phyloP scores from a whole-genome alignment of 2,797 vertebrate genomes.

The Cygnus olor region DNA sequence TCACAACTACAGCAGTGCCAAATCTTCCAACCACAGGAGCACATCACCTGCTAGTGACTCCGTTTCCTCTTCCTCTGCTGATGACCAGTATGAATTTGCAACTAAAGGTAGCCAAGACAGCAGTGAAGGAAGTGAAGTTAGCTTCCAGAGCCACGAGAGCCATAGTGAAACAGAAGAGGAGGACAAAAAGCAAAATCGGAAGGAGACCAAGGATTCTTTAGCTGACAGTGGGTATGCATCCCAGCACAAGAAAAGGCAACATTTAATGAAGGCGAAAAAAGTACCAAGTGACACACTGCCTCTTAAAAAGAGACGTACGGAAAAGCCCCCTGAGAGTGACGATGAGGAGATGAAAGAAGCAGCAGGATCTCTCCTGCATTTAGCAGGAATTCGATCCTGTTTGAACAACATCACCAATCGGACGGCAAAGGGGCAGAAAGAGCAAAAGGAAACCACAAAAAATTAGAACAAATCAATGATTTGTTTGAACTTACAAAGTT shows the following conservation, averaged over 20 bases:
- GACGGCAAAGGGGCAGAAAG: conserved; percentile 96
- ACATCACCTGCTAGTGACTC: conserved; percentile 85
- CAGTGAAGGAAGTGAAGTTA: conserved; percentile 88
- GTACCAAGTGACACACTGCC: conserved; percentile 92
- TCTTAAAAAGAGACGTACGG: conserved; percentile 96
- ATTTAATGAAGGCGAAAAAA: conserved; percentile 88
- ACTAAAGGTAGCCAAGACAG: conserved; percentile 89
- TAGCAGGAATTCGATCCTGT: conserved; percentile 93
- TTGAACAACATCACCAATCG: conserved; percentile 99
- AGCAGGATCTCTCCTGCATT: conserved; percentile 94
- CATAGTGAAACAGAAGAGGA: conserved; percentile 88
- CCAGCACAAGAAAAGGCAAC: conserved; percentile 88
- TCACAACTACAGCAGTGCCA: conserved; percentile 96
- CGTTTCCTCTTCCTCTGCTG: conserved; percentile 82
- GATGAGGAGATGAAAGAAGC: conserved; percentile 99
- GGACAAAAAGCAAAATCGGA: conserved; percentile 84
- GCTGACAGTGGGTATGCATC: conserved; percentile 83
- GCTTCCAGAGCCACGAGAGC: conserved; percentile 84
- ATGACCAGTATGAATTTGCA: conserved; percentile 82
- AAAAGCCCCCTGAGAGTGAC: conserved; percentile 93
- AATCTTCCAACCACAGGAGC: conserved; percentile 85
- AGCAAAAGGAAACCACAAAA: conserved; percentile 92
- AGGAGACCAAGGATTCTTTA: conserved; percentile 86
- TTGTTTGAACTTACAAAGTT: conserved; percentile 85
- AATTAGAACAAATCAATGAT: conserved; percentile 89